phyloP scores from a whole-genome alignment of 2,888 invertebrate species.

The Lordiphosa fenestrarum region DNA sequence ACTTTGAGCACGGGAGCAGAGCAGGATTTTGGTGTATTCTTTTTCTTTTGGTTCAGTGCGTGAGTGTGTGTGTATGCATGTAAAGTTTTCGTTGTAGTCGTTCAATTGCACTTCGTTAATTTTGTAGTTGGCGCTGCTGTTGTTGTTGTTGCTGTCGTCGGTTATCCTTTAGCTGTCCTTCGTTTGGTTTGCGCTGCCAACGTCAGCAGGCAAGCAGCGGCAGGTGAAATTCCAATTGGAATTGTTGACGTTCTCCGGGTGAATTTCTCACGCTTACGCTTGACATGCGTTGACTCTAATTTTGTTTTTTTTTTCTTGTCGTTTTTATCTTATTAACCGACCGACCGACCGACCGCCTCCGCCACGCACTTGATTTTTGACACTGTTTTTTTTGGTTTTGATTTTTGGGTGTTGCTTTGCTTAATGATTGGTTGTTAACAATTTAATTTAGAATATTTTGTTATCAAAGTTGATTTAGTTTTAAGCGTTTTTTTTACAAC shows the following conservation, averaged over 20 bases:
- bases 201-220: conserved; percentile 37
- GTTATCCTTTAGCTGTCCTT: conserved; percentile 59
- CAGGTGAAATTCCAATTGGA: conserved; percentile 30
- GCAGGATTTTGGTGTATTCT: conserved; percentile 52
- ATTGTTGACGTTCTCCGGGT: not conserved
- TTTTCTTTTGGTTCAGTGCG: conserved; percentile 19
- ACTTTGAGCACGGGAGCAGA: conserved; percentile 33
- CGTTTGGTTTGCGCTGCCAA: conserved; percentile 55
- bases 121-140: conserved; percentile 29
- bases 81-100: conserved; percentile 12
- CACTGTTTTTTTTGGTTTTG: too few relatives aligned
- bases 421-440: too few relatives aligned
- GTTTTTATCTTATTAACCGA: too few relatives aligned
- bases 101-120: conserved; percentile 44
- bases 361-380: too few relatives aligned
- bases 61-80: conserved; percentile 14
- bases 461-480: conserved; percentile 2
- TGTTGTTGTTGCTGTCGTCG: conserved; percentile 27
- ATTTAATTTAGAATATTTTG: not conserved
- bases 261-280: not conserved
- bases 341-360: too few relatives aligned
- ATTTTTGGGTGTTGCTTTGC: too few relatives aligned
- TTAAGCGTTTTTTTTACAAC: conserved; percentile 2
- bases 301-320: too few relatives aligned
- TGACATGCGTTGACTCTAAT: too few relatives aligned